Base-by-base conservation (phyloP, 2,888 invertebrate species). In the Sphecodes monilicornis region DNA sequence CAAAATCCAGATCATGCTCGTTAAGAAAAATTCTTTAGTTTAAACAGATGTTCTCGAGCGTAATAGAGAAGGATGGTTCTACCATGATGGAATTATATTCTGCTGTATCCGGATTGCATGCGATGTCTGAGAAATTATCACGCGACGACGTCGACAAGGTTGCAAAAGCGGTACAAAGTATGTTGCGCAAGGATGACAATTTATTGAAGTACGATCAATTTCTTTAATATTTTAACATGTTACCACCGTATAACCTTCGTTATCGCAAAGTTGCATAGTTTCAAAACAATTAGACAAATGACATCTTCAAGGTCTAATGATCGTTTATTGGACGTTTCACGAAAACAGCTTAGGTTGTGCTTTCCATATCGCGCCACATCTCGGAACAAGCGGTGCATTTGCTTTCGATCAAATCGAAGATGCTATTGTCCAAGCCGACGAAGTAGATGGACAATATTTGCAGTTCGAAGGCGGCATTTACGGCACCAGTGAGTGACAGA, bases 401-500 rank as follows among this genome's bases (percentile, higher is more conserved):
- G 96, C 96, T 68, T 96, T 96, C 68, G 97, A 97, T 83, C 97
- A 98, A 77, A 97, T 99, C 39, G 98, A 99, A 95, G 98, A 99
- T 94, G 97, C 98, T n/a, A 96, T 99, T 83, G 97, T 98, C 4
- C 98, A 99, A 93, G 99, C 99, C 2, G 99, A 99, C 95, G 99
- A 99, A 96, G 97, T 98, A 6, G 98, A 99, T 95, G 97, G 98
- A 18, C 97, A 97, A 92, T 97, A 97, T 91, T 95, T 98, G 85
- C 98, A 99, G 95, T 99, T 98, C 95, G 99, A 99, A 94, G 98
- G 98, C 46, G 98, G 98, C 13, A 95, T 98, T 75, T 97, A 97
- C 3, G 97, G 97, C 70, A 98, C 98, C 22, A 93, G 94, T 95
- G 89, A 85, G 93, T 90, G 10, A n/a, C 43, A 8, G 29, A 16